Evolutionary conservation across 2,888 invertebrate species (phyloP).

Genomic region (Hyposoter dolosus): DNA sequence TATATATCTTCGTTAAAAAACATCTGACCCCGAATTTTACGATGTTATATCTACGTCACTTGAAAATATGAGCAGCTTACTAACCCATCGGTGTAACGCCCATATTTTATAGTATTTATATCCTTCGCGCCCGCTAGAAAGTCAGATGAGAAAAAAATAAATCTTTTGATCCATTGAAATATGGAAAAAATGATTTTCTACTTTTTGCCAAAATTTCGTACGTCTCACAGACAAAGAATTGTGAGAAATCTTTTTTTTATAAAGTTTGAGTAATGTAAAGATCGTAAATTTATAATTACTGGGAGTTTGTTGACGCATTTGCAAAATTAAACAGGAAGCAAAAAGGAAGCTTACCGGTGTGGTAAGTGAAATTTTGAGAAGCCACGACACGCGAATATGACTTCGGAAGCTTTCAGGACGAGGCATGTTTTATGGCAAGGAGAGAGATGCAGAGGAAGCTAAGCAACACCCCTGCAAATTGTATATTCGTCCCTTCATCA

Average conservation of each 20-base stretch:
- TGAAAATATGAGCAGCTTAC: constrained; percentile 14
- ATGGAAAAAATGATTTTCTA: neutral
- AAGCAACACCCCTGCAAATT: constrained; percentile 42
- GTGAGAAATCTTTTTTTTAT: neutral
- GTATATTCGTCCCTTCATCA: constrained; percentile 59
- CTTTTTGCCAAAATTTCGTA: neutral
- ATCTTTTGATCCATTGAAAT: neutral
- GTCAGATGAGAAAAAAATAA: neutral
- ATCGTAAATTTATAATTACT: neutral
- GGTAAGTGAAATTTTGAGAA: constrained; percentile 42
- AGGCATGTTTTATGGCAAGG: constrained; percentile 19
- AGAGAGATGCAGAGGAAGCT: neutral
- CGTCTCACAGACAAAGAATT: neutral
- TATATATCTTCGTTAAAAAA: constrained; percentile 40
- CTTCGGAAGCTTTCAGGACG: constrained; percentile 36
- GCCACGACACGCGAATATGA: constrained; percentile 15
- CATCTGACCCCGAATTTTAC: constrained; percentile 41
- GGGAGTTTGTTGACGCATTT: neutral
- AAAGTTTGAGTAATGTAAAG: neutral
- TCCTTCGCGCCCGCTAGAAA: neutral
- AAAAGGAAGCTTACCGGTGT: neutral
- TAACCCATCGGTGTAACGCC: neutral
- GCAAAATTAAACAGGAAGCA: constrained; percentile 1
- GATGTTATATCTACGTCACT: neutral
- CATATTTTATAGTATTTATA: constrained; percentile 8